Evolutionary conservation across 2,888 invertebrate genomes (phyloP).

Genomic region (Noctua janthe): DNA sequence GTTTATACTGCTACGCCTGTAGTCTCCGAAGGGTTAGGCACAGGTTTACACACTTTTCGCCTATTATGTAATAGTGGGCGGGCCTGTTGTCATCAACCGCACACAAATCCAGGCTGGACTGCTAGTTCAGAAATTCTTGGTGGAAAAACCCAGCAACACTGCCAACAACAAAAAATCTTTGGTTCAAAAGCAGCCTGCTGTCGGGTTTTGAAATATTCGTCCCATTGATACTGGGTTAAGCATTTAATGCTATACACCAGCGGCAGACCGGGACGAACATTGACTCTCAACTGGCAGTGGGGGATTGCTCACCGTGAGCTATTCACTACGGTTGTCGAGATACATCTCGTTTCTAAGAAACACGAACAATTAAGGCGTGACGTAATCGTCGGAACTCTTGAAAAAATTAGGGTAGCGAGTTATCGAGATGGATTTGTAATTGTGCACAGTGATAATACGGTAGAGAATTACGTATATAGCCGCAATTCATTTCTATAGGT

Average conservation of each 20-base stretch:
- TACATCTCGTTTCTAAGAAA: constrained; percentile 69
- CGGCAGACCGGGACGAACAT: constrained; percentile 88
- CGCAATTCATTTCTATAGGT: neutral
- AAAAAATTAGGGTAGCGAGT: neutral
- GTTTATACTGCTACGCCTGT: neutral
- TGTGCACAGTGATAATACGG: neutral
- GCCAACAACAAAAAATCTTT: neutral
- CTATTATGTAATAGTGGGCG: neutral
- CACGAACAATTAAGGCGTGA: constrained; percentile 8
- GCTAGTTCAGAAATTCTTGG: neutral
- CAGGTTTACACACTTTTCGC: neutral
- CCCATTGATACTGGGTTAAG: constrained; percentile 88
- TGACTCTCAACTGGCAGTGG: constrained; percentile 73
- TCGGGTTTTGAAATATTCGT: constrained; percentile 65
- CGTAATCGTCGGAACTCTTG: neutral
- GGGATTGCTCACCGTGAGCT: constrained; percentile 72
- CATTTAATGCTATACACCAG: constrained; percentile 81
- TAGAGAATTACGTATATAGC: neutral
- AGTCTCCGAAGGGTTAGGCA: neutral
- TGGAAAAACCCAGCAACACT: neutral
- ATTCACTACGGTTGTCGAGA: constrained; percentile 78
- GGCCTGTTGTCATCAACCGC: neutral
- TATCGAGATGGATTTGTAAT: constrained; percentile 1
- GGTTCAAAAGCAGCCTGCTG: neutral
- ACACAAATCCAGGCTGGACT: neutral